Evolutionary conservation across 2,888 invertebrate genomes (phyloP), one percentile per base, ranked within the genome.

Genomic region (Drosophila anomalata): DNA sequence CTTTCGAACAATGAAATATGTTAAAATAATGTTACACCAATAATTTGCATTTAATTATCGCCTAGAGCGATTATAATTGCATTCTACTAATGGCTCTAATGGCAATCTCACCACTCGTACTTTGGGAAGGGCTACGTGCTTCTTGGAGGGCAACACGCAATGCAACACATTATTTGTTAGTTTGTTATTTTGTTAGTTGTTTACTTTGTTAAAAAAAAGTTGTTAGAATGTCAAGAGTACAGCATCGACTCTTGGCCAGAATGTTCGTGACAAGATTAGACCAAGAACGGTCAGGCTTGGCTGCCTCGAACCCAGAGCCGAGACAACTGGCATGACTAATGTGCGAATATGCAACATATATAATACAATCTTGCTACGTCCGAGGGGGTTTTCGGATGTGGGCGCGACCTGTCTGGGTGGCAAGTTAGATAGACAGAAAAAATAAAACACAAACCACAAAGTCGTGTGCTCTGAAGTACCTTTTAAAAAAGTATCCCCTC

Each of bases 261-360:
- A 39, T 59, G 58, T 77, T 80, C 80, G 86, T 85, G 83, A 80
- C 86, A 79, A 86, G 86, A 80, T 82, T 77, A 69, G 79, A 62
- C 82, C 74, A 85, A 78, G 79, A 66, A 66, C 84, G 56, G 47
- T 59, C 57, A 65, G 67, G 69, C 53, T 41, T 69, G 71, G 54
- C 44, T 69, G 71, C 53, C 46, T 66, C 67, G 39, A 29, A 7
- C 4, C 20, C 8, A 7, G 12, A 29, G 8, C 4, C 20, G n/a
- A 55, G 51, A 20, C n/a, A 42, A 20, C 14, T 12, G 29, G 7
- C 20, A 4, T 33, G 22, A 42, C 11, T 50, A 50, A 51, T 50
- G 60, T 42, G 61, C 39, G 39, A 41, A 31, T 41, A 31, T 14
- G 47, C 48, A 8, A 48, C 9, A 33, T n/a, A 33, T 29, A 29